These are phyloP conservation scores for Amblyjoppa fuscipennis DNA, from an alignment of 2,888 invertebrate genomes.

Conservation along the genomic window DNA sequence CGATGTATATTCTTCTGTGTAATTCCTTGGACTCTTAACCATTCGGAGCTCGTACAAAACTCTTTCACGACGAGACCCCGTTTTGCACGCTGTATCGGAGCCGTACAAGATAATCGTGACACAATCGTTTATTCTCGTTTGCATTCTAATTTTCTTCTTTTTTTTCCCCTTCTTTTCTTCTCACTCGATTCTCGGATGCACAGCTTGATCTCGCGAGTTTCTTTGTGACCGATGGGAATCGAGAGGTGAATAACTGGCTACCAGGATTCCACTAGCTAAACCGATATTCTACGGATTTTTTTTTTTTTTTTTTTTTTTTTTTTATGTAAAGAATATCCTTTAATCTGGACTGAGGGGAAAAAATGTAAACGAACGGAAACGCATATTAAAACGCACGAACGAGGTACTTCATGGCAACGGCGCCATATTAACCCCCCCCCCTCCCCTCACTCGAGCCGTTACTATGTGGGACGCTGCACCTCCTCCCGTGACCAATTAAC, in stretches of 20 bases:
- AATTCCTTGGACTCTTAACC: conserved; percentile 35
- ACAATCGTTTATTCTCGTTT: conserved; percentile 16
- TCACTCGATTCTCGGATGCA: not conserved
- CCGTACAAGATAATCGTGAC: conserved; percentile 28
- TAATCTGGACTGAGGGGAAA: not conserved
- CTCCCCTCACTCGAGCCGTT: not conserved
- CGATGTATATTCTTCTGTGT: conserved; percentile 38
- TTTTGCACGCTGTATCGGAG: conserved; percentile 67
- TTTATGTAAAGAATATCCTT: not conserved
- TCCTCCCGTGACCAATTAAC: conserved; percentile 43
- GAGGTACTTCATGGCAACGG: conserved; percentile 37
- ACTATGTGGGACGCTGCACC: not conserved
- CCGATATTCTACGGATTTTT: not conserved
- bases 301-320: not conserved
- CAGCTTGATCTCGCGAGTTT: conserved; percentile 5
- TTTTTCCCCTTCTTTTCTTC: conserved; percentile 1
- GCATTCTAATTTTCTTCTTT: conserved; percentile 17
- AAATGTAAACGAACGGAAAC: conserved; percentile 3
- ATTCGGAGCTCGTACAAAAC: conserved; percentile 43
- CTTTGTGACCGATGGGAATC: conserved; percentile 1
- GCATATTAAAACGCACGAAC: conserved; percentile 15
- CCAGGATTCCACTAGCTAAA: not conserved
- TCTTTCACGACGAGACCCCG: conserved; percentile 57
- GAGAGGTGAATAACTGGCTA: not conserved
- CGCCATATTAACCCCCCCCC: not conserved